These are phyloP conservation scores for Aleiodes alternator DNA, from an alignment of 2,888 invertebrate species.

Conservation along the genomic window DNA sequence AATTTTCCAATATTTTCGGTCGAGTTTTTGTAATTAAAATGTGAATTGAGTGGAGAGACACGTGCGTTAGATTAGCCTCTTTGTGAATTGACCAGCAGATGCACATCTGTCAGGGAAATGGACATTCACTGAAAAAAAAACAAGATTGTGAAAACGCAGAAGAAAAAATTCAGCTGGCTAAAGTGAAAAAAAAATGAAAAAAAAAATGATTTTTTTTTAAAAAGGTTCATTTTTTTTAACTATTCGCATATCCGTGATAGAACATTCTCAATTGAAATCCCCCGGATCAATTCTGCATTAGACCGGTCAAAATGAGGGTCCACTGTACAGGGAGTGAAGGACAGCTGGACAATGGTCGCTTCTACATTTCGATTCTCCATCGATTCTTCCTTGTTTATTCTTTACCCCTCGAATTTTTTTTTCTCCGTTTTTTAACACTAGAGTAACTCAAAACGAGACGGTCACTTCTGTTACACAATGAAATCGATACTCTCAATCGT, in stretches of 20 bases:
- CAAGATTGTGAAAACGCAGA: conserved; percentile 28
- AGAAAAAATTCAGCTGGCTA: conserved; percentile 48
- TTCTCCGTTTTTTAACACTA: conserved; percentile 12
- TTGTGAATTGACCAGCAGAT: conserved; percentile 55
- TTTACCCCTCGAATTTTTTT: conserved; percentile 45
- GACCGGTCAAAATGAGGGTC: conserved; percentile 59
- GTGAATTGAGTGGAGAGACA: conserved; percentile 26
- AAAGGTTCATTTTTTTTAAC: conserved; percentile 51
- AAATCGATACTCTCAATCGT: not conserved
- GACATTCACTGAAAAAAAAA: conserved; percentile 34
- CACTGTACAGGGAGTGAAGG: conserved; percentile 64
- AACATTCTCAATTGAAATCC: conserved; percentile 66
- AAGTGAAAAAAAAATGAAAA: conserved; percentile 49
- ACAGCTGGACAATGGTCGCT: conserved; percentile 69
- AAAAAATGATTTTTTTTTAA: conserved; percentile 41
- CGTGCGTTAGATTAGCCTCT: conserved; percentile 34
- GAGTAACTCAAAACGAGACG: conserved; percentile 51
- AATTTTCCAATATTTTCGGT: not conserved
- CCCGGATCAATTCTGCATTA: conserved; percentile 69
- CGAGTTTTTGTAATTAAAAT: conserved; percentile 44
- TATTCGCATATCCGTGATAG: conserved; percentile 59
- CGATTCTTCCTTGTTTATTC: conserved; percentile 30
- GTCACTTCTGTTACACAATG: conserved; percentile 38
- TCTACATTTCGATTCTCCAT: conserved; percentile 41
- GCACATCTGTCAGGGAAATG: conserved; percentile 44